Conservation (phyloP, 2,113 vertebrate genomes). For the Arizona elegans region DNA sequence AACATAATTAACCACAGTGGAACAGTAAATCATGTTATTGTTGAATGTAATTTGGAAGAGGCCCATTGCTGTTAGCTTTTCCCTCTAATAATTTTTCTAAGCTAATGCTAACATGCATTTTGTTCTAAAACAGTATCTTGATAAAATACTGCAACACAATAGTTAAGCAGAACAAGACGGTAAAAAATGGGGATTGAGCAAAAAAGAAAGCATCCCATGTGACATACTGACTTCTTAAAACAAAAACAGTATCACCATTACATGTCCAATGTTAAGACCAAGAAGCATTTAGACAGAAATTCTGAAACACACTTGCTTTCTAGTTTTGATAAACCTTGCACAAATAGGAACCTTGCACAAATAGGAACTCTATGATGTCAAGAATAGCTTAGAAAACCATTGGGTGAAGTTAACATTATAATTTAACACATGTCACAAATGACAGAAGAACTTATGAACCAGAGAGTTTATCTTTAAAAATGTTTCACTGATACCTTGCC, state of each 20-base stretch:
- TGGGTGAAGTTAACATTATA: not conserved
- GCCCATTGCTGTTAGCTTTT: not conserved
- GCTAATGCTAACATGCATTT: constrained; percentile 10
- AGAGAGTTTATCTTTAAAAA: not conserved
- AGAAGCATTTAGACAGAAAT: not conserved
- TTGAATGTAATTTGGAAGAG: constrained; percentile 10
- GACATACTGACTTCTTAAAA: not conserved
- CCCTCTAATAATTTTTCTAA: constrained; percentile 4
- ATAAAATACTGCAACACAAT: not conserved
- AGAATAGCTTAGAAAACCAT: not conserved
- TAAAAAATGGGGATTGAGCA: not conserved
- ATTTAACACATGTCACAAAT: not conserved
- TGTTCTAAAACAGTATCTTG: constrained; percentile 22
- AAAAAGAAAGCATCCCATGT: not conserved
- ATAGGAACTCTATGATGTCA: not conserved
- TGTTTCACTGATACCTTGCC: not conserved
- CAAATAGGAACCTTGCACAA: not conserved
- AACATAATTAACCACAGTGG: constrained; percentile 39
- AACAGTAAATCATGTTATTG: constrained; percentile 21
- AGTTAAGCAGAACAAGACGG: not conserved
- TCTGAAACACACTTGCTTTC: not conserved
- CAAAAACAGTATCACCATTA: not conserved
- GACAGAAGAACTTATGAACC: not conserved
- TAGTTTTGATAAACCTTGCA: not conserved
- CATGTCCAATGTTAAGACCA: constrained; percentile 4